Evolutionary conservation across 2,888 invertebrate species (phyloP).

Genomic region (Mesopsocus fuscifrons): DNA sequence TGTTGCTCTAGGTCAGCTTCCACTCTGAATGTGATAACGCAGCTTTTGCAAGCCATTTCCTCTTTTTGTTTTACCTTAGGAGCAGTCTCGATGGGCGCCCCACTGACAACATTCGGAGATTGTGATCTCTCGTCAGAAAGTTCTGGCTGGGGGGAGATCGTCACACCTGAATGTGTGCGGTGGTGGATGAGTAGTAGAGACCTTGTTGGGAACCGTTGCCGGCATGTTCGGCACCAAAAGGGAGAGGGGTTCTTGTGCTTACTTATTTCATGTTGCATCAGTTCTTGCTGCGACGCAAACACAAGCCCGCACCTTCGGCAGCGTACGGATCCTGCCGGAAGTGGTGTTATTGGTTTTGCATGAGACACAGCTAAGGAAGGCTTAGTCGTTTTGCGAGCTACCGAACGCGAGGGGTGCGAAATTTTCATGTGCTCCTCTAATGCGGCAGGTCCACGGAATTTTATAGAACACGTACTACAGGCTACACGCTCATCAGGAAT

Average conservation of each 20-base stretch:
- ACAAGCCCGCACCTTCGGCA: background rate
- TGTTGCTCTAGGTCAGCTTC: background rate
- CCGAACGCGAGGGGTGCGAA: background rate
- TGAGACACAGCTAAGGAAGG: background rate
- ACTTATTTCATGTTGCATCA: background rate
- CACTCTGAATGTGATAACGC: background rate
- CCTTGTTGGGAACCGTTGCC: background rate
- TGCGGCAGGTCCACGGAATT: background rate
- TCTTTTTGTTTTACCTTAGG: background rate
- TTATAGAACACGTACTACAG: background rate
- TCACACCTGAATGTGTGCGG: background rate
- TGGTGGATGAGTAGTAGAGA: slow-evolving; percentile 5
- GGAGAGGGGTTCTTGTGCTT: slow-evolving; percentile 2
- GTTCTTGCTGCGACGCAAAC: background rate
- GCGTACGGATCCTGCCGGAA: background rate
- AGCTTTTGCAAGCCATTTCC: background rate
- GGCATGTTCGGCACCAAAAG: background rate
- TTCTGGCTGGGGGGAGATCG: background rate
- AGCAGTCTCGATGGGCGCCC: background rate
- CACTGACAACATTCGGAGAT: too few species aligned
- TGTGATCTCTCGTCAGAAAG: background rate
- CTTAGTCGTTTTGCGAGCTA: background rate
- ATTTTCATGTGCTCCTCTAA: background rate
- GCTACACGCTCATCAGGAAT: background rate
- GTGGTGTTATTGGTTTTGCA: background rate